These are phyloP conservation scores for Mastomys natalensis DNA, from an alignment of 2,113 vertebrate species.

Conservation along the genomic window DNA sequence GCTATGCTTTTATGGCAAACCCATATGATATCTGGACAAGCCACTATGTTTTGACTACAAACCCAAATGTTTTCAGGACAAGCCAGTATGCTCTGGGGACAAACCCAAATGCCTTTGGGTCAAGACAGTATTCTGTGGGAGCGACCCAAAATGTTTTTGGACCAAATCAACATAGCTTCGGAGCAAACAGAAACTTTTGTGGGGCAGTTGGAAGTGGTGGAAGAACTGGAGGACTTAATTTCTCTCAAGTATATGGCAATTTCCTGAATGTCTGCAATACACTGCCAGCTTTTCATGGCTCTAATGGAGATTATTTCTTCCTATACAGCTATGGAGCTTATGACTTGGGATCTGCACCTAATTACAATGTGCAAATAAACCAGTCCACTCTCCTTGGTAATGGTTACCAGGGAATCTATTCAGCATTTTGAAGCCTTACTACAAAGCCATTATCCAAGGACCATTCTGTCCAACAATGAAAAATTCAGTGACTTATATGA, in stretches of 20 bases:
- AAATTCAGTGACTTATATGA: neutral
- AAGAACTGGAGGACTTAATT: neutral
- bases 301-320: neutral
- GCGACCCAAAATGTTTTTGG: neutral
- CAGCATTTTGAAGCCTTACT: neutral
- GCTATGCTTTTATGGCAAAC: neutral
- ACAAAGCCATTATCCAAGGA: neutral
- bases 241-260: neutral
- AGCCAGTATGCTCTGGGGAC: neutral
- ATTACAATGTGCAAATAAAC: neutral
- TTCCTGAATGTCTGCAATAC: neutral
- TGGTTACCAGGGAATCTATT: neutral
- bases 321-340: neutral
- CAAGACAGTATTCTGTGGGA: neutral
- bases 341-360: fast-evolving
- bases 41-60: neutral
- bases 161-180: neutral
- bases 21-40: neutral
- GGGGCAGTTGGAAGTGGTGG: fast-evolving
- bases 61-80: neutral
- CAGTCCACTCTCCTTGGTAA: neutral
- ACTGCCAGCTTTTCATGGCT: neutral
- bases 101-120: neutral
- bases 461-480: neutral
- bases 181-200: neutral